A percentile compares a stretch with the other conserved stretches of the same genome.
Conservation (phyloP, 2,113 vertebrate species). For the Anthoscopus minutus region DNA sequence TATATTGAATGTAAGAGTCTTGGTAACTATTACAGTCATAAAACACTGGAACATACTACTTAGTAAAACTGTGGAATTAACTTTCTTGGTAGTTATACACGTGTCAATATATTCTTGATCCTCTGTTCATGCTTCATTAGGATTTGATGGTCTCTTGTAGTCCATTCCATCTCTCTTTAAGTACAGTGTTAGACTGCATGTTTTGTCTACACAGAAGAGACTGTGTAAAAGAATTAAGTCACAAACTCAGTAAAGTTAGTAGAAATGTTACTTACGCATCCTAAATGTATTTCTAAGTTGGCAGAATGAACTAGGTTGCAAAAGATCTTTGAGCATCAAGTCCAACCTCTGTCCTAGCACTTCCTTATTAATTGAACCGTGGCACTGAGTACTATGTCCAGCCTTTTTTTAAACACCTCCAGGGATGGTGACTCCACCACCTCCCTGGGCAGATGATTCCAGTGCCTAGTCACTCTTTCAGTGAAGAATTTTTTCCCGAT, state of each 20-base stretch:
- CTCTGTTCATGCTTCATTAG: rapidly evolving
- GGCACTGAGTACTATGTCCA: neutral
- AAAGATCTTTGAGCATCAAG: neutral
- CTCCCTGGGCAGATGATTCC: neutral
- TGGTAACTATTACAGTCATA: neutral
- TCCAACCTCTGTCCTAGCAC: neutral
- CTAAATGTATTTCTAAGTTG: neutral
- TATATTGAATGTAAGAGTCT: neutral
- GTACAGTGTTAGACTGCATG: neutral
- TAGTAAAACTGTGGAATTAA: neutral
- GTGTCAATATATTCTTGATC: neutral
- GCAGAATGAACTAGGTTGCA: neutral
- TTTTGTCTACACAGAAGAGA: neutral
- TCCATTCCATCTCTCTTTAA: neutral
- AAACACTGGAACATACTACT: neutral
- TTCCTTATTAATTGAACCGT: neutral
- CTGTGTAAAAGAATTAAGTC: neutral
- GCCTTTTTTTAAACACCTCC: neutral
- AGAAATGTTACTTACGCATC: neutral
- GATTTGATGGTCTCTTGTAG: neutral
- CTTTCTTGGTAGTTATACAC: neutral
- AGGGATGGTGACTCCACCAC: neutral
- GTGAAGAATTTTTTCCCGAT: neutral
- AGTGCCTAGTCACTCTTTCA: neutral
- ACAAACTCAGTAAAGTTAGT: neutral